Conservation (phyloP, 92 coral and sea anemone species). For the Bergia sp. region DNA sequence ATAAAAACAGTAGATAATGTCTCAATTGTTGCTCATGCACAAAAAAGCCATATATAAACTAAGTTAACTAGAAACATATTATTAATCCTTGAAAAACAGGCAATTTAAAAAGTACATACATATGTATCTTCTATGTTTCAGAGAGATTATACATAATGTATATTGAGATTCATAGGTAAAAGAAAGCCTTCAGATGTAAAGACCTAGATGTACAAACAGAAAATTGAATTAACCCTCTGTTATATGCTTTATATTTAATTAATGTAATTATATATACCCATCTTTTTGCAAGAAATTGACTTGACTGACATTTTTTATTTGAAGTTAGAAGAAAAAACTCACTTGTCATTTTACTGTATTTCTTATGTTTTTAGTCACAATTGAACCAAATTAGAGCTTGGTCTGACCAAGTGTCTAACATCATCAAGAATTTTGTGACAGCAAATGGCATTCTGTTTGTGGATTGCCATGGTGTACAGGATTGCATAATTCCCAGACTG, state of each 20-base stretch:
- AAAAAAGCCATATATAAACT: no score
- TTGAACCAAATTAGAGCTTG: slow-evolving; percentile 82
- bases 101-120: no score
- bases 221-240: background rate
- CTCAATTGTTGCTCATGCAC: no score
- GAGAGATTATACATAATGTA: no score
- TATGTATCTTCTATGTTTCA: no score
- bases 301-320: background rate
- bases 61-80: no score
- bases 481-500: slow-evolving; percentile 68
- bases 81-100: no score
- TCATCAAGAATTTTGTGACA: slow-evolving; percentile 81
- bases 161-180: background rate
- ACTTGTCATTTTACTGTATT: background rate
- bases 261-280: background rate
- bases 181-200: background rate
- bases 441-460: slow-evolving; percentile 88
- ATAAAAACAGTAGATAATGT: no score
- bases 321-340: background rate
- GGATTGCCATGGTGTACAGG: slow-evolving; percentile 79
- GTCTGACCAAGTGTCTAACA: slow-evolving; percentile 77
- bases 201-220: background rate
- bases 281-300: background rate
- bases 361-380: slow-evolving; percentile 66
- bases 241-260: no score